Conservation (phyloP, 2,797 vertebrate species). For the Tympanoctomys barrerae region DNA sequence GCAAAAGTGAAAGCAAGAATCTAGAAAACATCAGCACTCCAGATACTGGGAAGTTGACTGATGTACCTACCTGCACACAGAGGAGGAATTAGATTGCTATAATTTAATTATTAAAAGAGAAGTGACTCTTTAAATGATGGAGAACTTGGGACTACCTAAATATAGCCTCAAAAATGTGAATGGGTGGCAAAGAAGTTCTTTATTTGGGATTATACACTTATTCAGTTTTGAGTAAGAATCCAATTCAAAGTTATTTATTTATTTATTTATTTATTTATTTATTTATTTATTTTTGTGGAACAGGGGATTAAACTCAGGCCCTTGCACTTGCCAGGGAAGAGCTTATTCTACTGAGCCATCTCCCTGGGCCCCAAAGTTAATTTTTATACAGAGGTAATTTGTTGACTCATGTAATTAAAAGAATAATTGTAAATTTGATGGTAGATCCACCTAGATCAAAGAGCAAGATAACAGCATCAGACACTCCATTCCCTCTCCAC, state of each 20-base stretch:
- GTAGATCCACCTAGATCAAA: neutral
- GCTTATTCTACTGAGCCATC: too few species aligned
- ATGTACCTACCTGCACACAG: neutral
- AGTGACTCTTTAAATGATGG: neutral
- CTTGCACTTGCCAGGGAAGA: too few species aligned
- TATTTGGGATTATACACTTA: neutral
- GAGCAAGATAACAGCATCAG: neutral
- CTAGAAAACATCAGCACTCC: neutral
- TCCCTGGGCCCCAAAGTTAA: neutral
- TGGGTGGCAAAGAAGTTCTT: neutral
- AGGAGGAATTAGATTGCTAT: slow-evolving; percentile 3
- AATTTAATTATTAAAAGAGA: neutral
- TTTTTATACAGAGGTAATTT: neutral
- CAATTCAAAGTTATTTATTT: slow-evolving; percentile 2
- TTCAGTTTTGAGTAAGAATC: neutral
- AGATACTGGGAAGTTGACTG: neutral
- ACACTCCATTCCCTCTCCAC: neutral
- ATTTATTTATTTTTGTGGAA: neutral
- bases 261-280: neutral
- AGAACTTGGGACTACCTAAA: neutral
- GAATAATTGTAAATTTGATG: neutral
- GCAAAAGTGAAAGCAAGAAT: slow-evolving; percentile 12
- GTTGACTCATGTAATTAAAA: slow-evolving; percentile 5
- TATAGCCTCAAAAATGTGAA: slow-evolving; percentile 39
- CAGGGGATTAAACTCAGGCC: too few species aligned